Evolutionary conservation across 1,140 invertebrate genomes (phyloP).

Genomic region (Copidosoma floridanum): DNA sequence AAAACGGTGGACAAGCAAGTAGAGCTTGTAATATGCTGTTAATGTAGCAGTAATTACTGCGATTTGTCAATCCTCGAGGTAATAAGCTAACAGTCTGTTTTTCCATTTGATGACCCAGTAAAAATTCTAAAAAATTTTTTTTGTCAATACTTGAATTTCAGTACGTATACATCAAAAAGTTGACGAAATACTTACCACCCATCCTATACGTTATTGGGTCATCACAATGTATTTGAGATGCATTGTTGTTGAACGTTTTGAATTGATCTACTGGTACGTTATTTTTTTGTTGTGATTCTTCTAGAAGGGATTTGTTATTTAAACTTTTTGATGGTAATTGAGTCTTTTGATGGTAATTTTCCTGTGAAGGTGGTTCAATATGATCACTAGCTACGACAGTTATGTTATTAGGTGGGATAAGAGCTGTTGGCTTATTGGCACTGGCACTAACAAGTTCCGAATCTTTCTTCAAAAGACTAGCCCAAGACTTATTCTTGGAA

Average conservation of each 20-base stretch:
- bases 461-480: conserved; percentile 37
- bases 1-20: conserved; percentile 89
- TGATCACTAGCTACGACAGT: conserved; percentile 13
- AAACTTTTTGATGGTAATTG: conserved; percentile 22
- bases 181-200: conserved; percentile 59
- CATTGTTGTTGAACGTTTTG: conserved; percentile 7
- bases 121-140: conserved; percentile 63
- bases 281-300: conserved; percentile 21
- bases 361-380: background rate
- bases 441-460: conserved; percentile 8
- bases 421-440: conserved; percentile 31
- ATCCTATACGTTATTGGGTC: conserved; percentile 66
- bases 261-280: background rate
- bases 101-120: conserved; percentile 71
- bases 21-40: conserved; percentile 90
- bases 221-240: conserved; percentile 46
- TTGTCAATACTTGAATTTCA: background rate
- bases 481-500: conserved; percentile 16
- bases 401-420: conserved; percentile 28
- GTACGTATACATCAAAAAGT: conserved; percentile 5
- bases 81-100: conserved; percentile 71
- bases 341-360: conserved; percentile 14
- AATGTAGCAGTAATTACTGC: conserved; percentile 93
- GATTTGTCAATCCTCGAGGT: conserved; percentile 73
- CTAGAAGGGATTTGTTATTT: too few species aligned